These are phyloP conservation scores for Sinocyclocheilus rhinocerous DNA, from an alignment of 2,113 vertebrate species.

Conservation along the genomic window DNA sequence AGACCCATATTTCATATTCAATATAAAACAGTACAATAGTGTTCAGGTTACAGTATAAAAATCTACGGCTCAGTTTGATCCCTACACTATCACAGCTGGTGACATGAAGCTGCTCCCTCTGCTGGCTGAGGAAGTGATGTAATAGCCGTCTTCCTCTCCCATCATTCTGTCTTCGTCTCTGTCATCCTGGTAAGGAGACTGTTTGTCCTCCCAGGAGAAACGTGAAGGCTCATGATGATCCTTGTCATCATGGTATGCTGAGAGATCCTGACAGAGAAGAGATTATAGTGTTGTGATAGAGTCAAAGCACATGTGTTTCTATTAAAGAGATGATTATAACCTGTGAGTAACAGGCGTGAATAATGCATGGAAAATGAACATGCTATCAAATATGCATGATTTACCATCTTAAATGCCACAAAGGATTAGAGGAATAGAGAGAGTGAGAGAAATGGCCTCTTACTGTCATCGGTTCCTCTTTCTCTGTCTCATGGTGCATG, in stretches of 20 bases:
- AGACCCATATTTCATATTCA: neutral
- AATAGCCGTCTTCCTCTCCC: conserved; percentile 18
- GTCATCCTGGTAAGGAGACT: conserved; percentile 61
- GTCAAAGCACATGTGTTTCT: neutral
- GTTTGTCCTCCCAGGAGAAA: conserved; percentile 66
- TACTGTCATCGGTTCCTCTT: conserved; percentile 22
- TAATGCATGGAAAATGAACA: conserved; percentile 15
- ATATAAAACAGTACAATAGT: neutral
- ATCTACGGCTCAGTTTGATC: neutral
- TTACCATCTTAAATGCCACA: conserved; percentile 3
- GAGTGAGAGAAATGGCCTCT: conserved; percentile 8
- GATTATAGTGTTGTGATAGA: conserved; percentile 7
- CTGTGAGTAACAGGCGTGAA: neutral
- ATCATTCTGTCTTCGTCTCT: neutral
- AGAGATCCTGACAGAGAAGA: conserved; percentile 66
- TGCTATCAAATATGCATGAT: conserved; percentile 15
- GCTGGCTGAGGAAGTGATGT: conserved; percentile 40
- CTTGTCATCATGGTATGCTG: conserved; percentile 57
- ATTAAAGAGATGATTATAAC: neutral
- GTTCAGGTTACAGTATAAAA: neutral
- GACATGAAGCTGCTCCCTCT: conserved; percentile 77
- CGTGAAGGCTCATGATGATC: conserved; percentile 19
- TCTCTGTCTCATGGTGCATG: conserved; percentile 43
- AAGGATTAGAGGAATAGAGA: neutral
- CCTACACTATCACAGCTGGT: conserved; percentile 72